Evolutionary conservation across 92 coral and sea anemone genomes (phyloP), one percentile per base, ranked within the genome.

Genomic region (Epizoanthus illoricatus): DNA sequence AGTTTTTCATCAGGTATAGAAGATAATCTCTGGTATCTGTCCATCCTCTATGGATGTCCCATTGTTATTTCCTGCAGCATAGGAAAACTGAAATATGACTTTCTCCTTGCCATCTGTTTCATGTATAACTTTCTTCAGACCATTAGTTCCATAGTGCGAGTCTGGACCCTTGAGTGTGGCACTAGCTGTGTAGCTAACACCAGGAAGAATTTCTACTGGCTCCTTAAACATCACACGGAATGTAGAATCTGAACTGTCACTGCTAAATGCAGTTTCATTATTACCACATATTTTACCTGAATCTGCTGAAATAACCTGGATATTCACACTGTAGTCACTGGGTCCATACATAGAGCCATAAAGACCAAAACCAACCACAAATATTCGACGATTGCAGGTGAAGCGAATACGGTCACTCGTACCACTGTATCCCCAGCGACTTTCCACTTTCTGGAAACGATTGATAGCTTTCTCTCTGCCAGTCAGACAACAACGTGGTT

Each of bases 341-440:
- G 98, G 98, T 19, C 98, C 98, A 83, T 95, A 92, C 78, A 95
- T 95, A 0, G 98, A 94, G 17, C 98, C 98, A 76, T 95, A 95
- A 76, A 95, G 80, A 40, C 98, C 98, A 63, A 95, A 80, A 7
- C 98, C 98, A 57, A 95, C 98, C 10, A 95, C 97, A 90, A 95
- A 95, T 65, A 95, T 93, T 71, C 95, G 87, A 49, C 80, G 88
- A 78, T 87, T 95, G 36, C 94, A 94, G 16, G 73, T 93, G 89
- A 95, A 95, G 12, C 98, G 93, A 57, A 95, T 95, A 47, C 98
- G 75, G 85, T 95, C 98, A 71, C 98, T 95, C 57, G 98, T 95
- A 13, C 98, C 98, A 86, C 98, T 95, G 88, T 95, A 95, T 40
- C 98, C 98, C 98, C 98, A 95, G 21, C 98, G 98, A 80, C 94